These are phyloP conservation scores for Sphaeridia pumilis DNA, from an alignment of 2,888 invertebrate genomes.

Conservation along the genomic window DNA sequence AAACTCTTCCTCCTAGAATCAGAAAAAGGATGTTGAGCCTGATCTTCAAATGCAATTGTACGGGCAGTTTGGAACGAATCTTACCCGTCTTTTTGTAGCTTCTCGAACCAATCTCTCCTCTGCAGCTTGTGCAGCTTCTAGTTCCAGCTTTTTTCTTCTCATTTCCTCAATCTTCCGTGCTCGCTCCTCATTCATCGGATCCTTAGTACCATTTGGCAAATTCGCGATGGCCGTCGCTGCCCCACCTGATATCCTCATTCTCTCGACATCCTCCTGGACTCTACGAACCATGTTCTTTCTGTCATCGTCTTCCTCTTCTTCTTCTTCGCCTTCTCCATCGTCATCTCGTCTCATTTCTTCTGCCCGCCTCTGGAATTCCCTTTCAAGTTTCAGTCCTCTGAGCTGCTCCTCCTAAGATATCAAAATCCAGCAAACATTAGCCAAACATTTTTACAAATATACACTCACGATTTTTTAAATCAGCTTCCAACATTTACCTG, in stretches of 20 bases:
- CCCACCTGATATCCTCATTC: conserved; percentile 37
- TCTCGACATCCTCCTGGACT: conserved; percentile 41
- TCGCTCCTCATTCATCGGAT: conserved; percentile 39
- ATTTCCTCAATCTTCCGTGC: conserved; percentile 47
- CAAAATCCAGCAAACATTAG: too few species aligned
- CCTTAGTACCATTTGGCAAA: conserved; percentile 21
- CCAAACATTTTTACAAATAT: too few species aligned
- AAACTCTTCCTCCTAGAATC: conserved; percentile 40
- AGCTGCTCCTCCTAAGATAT: conserved; percentile 74
- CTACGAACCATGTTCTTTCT: conserved; percentile 40
- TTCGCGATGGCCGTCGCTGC: conserved; percentile 7
- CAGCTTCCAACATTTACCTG: too few species aligned
- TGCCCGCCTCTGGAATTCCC: conserved; percentile 85
- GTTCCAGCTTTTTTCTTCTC: conserved; percentile 45
- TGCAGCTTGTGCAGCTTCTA: conserved; percentile 46
- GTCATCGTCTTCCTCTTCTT: conserved; percentile 41
- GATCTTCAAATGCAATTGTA: too few species aligned
- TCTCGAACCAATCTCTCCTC: conserved; percentile 41
- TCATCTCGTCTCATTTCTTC: conserved; percentile 61
- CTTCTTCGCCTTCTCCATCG: conserved; percentile 54
- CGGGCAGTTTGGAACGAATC: too few species aligned
- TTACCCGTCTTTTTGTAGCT: conserved; percentile 40
- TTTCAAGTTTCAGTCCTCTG: conserved; percentile 76
- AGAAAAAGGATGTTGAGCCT: not conserved
- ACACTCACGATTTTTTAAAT: too few species aligned